These are phyloP conservation scores for Spodoptera litura DNA, from an alignment of 1,140 invertebrate genomes.

Conservation along the genomic window DNA sequence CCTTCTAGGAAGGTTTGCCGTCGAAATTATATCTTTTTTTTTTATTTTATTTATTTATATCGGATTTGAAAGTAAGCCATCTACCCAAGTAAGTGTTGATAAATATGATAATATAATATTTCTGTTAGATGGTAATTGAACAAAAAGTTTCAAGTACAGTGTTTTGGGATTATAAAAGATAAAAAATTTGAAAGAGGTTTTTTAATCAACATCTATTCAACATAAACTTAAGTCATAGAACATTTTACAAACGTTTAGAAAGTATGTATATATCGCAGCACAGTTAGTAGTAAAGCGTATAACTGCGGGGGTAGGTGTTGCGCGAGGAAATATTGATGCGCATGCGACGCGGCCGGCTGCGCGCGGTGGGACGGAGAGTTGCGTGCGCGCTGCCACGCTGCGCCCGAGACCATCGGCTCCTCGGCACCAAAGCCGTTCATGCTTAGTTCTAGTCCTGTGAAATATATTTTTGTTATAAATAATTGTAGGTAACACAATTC, in stretches of 20 bases:
- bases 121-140: too few species aligned
- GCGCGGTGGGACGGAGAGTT: conserved; percentile 52
- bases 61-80: too few species aligned
- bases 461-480: neutral
- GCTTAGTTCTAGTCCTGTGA: conserved; percentile 74
- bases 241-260: conserved; percentile 53
- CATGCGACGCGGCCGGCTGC: conserved; percentile 65
- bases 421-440: conserved; percentile 73
- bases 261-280: conserved; percentile 72
- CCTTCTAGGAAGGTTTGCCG: too few species aligned
- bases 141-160: too few species aligned
- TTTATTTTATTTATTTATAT: too few species aligned
- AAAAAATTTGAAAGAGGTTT: neutral
- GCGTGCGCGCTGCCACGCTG: conserved; percentile 77
- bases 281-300: conserved; percentile 69
- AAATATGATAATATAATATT: too few species aligned
- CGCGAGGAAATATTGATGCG: conserved; percentile 68
- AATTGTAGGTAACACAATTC: too few species aligned
- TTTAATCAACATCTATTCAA: conserved; percentile 1
- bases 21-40: too few species aligned
- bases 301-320: conserved; percentile 71
- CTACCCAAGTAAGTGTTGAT: too few species aligned
- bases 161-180: too few species aligned
- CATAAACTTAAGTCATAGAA: neutral
- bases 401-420: conserved; percentile 79